These are phyloP conservation scores for Cheilosia impressa DNA, from an alignment of 2,888 invertebrate species.

Conservation along the genomic window DNA sequence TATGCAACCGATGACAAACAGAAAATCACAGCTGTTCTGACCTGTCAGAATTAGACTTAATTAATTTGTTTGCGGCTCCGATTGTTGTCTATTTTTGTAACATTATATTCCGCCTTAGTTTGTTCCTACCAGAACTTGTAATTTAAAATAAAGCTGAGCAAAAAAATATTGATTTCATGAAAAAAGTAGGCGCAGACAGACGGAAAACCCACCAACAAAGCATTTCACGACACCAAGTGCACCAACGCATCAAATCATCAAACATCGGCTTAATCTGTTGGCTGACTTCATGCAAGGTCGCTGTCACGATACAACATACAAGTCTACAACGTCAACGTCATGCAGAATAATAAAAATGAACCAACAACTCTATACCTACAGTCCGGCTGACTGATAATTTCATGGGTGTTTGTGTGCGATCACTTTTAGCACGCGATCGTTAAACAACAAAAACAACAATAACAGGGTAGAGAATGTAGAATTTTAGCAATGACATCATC, in stretches of 20 bases:
- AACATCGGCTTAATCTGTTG: constrained; percentile 53
- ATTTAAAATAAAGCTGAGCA: constrained; percentile 2
- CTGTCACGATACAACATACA: constrained; percentile 31
- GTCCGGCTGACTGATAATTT: constrained; percentile 34
- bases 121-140: background rate
- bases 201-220: constrained; percentile 1
- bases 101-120: background rate
- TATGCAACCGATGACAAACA: constrained; percentile 3
- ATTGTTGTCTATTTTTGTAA: background rate
- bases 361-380: background rate
- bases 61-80: constrained; percentile 4
- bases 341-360: background rate
- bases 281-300: constrained; percentile 69
- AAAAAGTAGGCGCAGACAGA: constrained; percentile 37
- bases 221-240: constrained; percentile 7
- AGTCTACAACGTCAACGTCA: constrained; percentile 13
- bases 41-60: background rate
- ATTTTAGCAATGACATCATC: constrained; percentile 66
- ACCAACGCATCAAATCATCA: constrained; percentile 63
- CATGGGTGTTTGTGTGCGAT: constrained; percentile 64
- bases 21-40: constrained; percentile 21
- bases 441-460: constrained; percentile 27
- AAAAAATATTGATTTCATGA: constrained; percentile 9
- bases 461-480: constrained; percentile 28
- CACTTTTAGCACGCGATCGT: constrained; percentile 60